Conservation (phyloP, 2,797 vertebrate genomes). For the Sebastes iracundus region DNA sequence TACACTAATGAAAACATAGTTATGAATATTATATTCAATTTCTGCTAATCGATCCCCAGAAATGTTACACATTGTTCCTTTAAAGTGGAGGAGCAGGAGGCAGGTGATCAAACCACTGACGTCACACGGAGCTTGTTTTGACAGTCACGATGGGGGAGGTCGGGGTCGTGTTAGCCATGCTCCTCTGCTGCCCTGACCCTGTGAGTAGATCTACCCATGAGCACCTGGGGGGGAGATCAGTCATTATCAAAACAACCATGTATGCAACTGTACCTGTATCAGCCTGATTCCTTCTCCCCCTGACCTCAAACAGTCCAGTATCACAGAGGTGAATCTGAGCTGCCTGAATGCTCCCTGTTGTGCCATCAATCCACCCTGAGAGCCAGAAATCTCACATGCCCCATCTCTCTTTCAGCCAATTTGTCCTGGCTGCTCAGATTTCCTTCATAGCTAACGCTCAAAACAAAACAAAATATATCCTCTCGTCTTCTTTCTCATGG, state of each 20-base stretch:
- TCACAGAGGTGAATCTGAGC: slow-evolving; percentile 50
- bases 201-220: slow-evolving; percentile 11
- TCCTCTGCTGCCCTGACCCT: slow-evolving; percentile 32
- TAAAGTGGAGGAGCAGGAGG: not conserved
- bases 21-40: too few species aligned
- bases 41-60: too few species aligned
- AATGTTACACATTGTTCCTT: too few species aligned
- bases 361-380: slow-evolving; percentile 62
- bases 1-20: too few species aligned
- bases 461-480: slow-evolving; percentile 6
- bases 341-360: slow-evolving; percentile 39
- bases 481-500: not conserved
- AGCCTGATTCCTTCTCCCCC: not conserved
- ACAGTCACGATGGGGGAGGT: slow-evolving; percentile 39
- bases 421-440: slow-evolving; percentile 62
- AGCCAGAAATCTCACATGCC: slow-evolving; percentile 10
- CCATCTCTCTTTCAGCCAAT: slow-evolving; percentile 40
- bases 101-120: not conserved
- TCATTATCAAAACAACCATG: slow-evolving; percentile 21
- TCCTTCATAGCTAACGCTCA: slow-evolving; percentile 23
- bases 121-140: slow-evolving; percentile 48
- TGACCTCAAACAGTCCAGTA: slow-evolving; percentile 7
- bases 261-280: slow-evolving; percentile 13
- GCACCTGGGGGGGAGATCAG: slow-evolving; percentile 26
- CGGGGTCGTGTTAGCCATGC: slow-evolving; percentile 36